Evolutionary conservation across 2,113 vertebrate genomes (phyloP).

Genomic region (Strix uralensis): DNA sequence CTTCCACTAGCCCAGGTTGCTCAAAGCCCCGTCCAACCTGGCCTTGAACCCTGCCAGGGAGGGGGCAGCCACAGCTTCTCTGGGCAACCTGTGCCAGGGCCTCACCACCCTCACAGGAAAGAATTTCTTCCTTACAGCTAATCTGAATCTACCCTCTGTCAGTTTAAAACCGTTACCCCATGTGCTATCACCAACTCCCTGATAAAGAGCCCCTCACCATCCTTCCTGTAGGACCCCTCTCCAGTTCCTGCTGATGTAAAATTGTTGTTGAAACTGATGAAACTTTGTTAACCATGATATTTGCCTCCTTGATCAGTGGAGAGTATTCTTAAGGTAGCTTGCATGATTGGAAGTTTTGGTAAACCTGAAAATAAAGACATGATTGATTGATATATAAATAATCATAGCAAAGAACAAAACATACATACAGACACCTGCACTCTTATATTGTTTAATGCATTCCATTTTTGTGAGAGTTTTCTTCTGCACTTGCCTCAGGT

Average conservation of each 20-base stretch:
- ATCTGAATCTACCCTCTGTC: too few relatives aligned
- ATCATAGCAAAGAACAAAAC: background rate
- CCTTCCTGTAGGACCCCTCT: background rate
- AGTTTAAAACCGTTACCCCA: too few relatives aligned
- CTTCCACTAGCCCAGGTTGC: too few relatives aligned
- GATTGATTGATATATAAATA: background rate
- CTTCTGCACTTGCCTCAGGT: background rate
- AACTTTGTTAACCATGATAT: background rate
- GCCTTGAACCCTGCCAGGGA: too few relatives aligned
- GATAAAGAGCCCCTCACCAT: too few relatives aligned
- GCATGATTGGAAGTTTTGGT: background rate
- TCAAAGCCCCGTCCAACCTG: too few relatives aligned
- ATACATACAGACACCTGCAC: background rate
- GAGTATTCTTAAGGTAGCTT: background rate
- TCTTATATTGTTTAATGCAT: background rate
- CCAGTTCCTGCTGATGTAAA: background rate
- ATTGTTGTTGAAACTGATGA: background rate
- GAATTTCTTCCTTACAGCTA: too few relatives aligned
- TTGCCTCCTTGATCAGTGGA: background rate
- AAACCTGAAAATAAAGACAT: background rate
- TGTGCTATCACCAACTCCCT: too few relatives aligned
- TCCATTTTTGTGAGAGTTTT: background rate
- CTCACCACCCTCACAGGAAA: too few relatives aligned
- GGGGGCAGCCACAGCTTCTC: too few relatives aligned
- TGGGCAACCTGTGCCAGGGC: too few relatives aligned